These are phyloP conservation scores for Hyperoplus immaculatus DNA, from an alignment of 2,797 vertebrate genomes.

Conservation along the genomic window DNA sequence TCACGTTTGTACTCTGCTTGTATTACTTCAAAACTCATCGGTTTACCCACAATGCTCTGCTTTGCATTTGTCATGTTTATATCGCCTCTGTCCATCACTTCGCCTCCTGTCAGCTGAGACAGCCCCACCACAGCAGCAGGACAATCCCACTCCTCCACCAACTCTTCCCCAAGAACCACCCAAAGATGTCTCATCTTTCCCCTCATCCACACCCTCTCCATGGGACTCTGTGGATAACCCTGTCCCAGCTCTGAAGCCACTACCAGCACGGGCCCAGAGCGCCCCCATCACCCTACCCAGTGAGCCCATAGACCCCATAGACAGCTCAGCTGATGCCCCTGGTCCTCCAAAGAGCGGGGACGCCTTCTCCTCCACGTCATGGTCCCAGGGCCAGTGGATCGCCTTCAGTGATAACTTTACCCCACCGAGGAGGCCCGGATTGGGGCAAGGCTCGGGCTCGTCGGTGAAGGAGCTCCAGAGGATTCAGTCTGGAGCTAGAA, in stretches of 20 bases:
- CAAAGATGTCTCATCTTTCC: constrained; percentile 75
- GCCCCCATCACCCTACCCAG: constrained; percentile 80
- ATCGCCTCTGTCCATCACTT: constrained; percentile 75
- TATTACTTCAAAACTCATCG: constrained; percentile 3
- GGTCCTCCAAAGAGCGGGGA: constrained; percentile 74
- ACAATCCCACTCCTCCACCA: constrained; percentile 50
- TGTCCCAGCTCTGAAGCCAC: constrained; percentile 78
- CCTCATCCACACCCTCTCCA: constrained; percentile 81
- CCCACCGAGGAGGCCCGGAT: constrained; percentile 58
- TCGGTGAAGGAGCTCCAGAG: constrained; percentile 75
- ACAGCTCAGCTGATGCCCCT: constrained; percentile 47
- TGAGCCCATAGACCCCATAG: constrained; percentile 62
- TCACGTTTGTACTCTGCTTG: background rate
- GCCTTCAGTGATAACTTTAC: constrained; percentile 86
- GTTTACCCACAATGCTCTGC: constrained; percentile 38
- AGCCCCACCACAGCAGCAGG: constrained; percentile 72
- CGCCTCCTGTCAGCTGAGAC: constrained; percentile 80
- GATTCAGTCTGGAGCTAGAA: constrained; percentile 67
- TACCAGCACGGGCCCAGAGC: constrained; percentile 83
- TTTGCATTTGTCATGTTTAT: constrained; percentile 63
- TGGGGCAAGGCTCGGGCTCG: constrained; percentile 57
- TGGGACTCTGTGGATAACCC: constrained; percentile 82
- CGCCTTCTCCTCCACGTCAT: constrained; percentile 76
- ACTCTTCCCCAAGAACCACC: constrained; percentile 44
- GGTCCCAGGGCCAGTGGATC: constrained; percentile 88